phyloP scores from a whole-genome alignment of 1,140 invertebrate genomes.

The Nymphalis io region DNA sequence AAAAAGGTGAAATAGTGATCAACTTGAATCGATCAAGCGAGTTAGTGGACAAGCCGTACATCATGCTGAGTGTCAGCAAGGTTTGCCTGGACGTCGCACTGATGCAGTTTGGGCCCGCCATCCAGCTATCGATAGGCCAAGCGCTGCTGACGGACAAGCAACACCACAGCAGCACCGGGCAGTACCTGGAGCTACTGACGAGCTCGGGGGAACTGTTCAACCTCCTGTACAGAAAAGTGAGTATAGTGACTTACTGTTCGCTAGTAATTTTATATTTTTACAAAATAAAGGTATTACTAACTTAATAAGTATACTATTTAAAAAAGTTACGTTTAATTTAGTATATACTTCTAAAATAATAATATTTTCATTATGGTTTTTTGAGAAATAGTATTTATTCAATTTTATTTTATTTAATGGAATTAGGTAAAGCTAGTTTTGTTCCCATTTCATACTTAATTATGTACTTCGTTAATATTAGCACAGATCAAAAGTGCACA shows the following conservation, averaged over 20 bases:
- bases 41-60: conserved; percentile 86
- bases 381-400: no score
- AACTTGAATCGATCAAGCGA: conserved; percentile 84
- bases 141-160: conserved; percentile 90
- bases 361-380: no score
- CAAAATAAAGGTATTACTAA: no score
- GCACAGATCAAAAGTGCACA: no score
- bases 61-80: conserved; percentile 87
- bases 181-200: conserved; percentile 89
- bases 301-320: no score
- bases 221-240: conserved; percentile 83
- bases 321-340: no score
- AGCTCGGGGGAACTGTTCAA: conserved; percentile 87
- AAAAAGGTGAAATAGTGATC: conserved; percentile 70
- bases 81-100: conserved; percentile 87
- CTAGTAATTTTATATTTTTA: not conserved
- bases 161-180: conserved; percentile 87
- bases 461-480: no score
- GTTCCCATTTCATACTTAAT: no score
- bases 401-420: no score
- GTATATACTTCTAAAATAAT: no score
- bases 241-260: not conserved
- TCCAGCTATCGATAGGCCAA: conserved; percentile 87
- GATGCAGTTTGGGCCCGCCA: conserved; percentile 89
- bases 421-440: no score